Evolutionary conservation across 2,113 vertebrate genomes (phyloP).

Genomic region (Barnardius zonarius): DNA sequence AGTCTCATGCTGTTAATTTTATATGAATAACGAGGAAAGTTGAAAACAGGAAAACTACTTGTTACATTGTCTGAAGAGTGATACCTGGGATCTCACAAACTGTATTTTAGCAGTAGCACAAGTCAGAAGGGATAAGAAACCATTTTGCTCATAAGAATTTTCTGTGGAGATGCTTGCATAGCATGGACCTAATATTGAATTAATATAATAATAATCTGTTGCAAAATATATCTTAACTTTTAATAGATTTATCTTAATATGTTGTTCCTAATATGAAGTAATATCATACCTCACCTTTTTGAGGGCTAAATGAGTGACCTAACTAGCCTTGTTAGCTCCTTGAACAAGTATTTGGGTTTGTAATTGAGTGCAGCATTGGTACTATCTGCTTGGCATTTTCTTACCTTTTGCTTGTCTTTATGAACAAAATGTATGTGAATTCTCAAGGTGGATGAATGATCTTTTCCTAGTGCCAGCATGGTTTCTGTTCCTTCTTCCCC

Average conservation of each 20-base stretch:
- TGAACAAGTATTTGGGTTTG: background rate
- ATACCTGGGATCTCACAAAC: background rate
- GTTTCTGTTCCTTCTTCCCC: background rate
- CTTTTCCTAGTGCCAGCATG: background rate
- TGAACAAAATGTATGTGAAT: background rate
- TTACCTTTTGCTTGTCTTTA: background rate
- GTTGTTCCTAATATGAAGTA: background rate
- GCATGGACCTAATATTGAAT: background rate
- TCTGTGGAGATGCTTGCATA: background rate
- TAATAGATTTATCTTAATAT: background rate
- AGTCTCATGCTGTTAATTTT: background rate
- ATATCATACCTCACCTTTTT: background rate
- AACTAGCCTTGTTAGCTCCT: background rate
- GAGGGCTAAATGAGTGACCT: background rate
- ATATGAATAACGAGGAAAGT: background rate
- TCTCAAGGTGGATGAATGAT: background rate
- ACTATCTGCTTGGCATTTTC: background rate
- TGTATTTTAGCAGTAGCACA: background rate
- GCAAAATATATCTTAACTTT: background rate
- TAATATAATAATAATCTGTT: background rate
- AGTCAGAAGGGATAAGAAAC: background rate
- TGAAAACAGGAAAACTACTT: background rate
- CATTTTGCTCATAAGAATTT: background rate
- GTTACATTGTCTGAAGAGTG: background rate
- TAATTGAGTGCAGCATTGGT: rapidly evolving